These are phyloP conservation scores for Drosophila ustulata DNA, from an alignment of 2,888 invertebrate genomes.

Conservation along the genomic window DNA sequence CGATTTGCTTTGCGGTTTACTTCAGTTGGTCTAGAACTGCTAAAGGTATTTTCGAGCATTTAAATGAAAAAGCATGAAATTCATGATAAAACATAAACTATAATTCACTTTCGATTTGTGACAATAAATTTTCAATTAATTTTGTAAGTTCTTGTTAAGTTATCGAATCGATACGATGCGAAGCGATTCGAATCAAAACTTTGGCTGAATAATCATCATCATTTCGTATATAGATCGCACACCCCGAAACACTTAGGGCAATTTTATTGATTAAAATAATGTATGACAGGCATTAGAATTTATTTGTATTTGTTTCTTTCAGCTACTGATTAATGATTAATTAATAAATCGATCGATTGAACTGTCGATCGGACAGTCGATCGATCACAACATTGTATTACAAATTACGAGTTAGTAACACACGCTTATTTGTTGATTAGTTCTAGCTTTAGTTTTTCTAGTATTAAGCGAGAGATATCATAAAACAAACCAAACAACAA, in stretches of 20 bases:
- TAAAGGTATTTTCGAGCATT: conserved; percentile 48
- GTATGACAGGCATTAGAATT: conserved; percentile 12
- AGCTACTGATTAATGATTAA: conserved; percentile 58
- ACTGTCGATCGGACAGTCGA: conserved; percentile 28
- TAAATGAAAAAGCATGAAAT: conserved; percentile 11
- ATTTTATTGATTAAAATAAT: conserved; percentile 29
- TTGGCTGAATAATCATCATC: conserved; percentile 46
- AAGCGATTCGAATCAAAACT: conserved; percentile 32
- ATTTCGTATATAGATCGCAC: conserved; percentile 37
- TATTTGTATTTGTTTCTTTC: conserved; percentile 33
- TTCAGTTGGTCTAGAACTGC: conserved; percentile 17
- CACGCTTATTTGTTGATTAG: conserved; percentile 84
- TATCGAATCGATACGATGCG: conserved; percentile 35
- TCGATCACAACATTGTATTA: conserved; percentile 77
- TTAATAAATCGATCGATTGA: conserved; percentile 40
- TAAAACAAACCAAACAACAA: conserved; percentile 38
- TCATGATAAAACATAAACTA: conserved; percentile 5
- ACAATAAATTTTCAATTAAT: conserved; percentile 67
- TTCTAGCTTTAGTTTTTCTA: conserved; percentile 79
- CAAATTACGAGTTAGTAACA: conserved; percentile 80
- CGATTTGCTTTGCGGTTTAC: conserved; percentile 27
- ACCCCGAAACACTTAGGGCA: conserved; percentile 50
- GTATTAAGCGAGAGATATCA: conserved; percentile 63
- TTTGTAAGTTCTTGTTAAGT: conserved; percentile 65
- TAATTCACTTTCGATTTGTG: conserved; percentile 55